Conservation (phyloP, 2,888 invertebrate species). For the Morpho deidamia region DNA sequence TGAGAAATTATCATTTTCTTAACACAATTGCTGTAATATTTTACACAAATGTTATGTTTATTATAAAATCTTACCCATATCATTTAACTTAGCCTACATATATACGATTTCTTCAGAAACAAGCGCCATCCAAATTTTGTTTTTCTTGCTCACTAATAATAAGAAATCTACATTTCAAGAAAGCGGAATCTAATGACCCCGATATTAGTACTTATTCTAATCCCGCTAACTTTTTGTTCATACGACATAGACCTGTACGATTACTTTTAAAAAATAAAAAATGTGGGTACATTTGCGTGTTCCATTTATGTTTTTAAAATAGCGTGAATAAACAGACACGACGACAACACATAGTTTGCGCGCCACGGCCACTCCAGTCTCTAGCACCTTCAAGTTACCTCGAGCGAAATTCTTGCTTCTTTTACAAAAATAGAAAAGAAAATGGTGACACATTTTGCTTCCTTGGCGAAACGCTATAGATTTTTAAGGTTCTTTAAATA, state of each 20-base stretch:
- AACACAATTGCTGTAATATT: too few species aligned
- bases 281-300: slow-evolving; percentile 8
- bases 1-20: too few species aligned
- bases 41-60: too few species aligned
- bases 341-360: slow-evolving; percentile 45
- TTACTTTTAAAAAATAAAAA: slow-evolving; percentile 3
- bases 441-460: slow-evolving; percentile 31
- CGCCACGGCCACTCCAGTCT: slow-evolving; percentile 46
- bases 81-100: too few species aligned
- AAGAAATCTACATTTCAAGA: too few species aligned
- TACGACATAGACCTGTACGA: background rate
- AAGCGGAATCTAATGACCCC: too few species aligned
- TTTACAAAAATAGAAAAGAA: slow-evolving; percentile 32
- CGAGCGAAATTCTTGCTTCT: slow-evolving; percentile 35
- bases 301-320: slow-evolving; percentile 28
- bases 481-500: slow-evolving; percentile 21
- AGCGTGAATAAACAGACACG: slow-evolving; percentile 27
- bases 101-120: too few species aligned
- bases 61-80: too few species aligned
- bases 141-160: too few species aligned
- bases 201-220: too few species aligned
- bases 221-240: too few species aligned
- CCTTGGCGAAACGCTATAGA: slow-evolving; percentile 21
- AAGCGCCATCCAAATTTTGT: too few species aligned
- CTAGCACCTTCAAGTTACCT: slow-evolving; percentile 49